These are phyloP conservation scores for Drosophila sordidapex DNA, from an alignment of 2,888 invertebrate genomes.

Conservation along the genomic window DNA sequence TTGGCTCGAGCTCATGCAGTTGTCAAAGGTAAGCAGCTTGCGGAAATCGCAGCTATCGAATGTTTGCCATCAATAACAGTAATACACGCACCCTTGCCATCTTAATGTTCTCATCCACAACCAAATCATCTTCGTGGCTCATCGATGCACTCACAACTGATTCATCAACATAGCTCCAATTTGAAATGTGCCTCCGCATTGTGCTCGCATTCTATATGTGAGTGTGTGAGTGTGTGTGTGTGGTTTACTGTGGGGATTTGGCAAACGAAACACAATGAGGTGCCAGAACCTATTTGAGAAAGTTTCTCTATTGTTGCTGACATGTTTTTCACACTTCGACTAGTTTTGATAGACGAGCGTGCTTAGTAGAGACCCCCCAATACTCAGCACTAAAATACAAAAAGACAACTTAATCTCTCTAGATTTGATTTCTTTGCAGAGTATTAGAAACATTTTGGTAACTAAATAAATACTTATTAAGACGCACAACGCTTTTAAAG, in stretches of 20 bases:
- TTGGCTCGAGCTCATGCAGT: constrained; percentile 97
- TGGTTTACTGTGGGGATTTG: constrained; percentile 29
- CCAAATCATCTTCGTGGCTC: constrained; percentile 1
- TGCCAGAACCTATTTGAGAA: not conserved
- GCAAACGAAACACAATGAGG: constrained; percentile 36
- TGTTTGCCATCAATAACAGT: constrained; percentile 31
- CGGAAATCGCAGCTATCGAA: constrained; percentile 23
- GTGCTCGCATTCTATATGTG: constrained; percentile 1
- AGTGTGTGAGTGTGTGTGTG: not conserved
- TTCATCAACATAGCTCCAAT: constrained; percentile 44
- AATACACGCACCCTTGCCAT: not conserved
- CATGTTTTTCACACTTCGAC: not conserved
- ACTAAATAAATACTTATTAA: not conserved
- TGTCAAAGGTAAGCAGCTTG: constrained; percentile 90
- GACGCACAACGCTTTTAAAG: too few relatives aligned
- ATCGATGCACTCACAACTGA: constrained; percentile 46
- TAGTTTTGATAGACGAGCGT: not conserved
- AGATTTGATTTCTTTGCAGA: not conserved
- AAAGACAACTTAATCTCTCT: not conserved
- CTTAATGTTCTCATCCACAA: not conserved
- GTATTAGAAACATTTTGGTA: not conserved
- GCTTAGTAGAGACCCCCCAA: not conserved
- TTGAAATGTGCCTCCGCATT: constrained; percentile 14
- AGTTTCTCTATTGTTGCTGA: not conserved
- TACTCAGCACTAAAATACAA: not conserved